Conservation (phyloP, 2,113 vertebrate genomes). For the Pseudopipra pipra region DNA sequence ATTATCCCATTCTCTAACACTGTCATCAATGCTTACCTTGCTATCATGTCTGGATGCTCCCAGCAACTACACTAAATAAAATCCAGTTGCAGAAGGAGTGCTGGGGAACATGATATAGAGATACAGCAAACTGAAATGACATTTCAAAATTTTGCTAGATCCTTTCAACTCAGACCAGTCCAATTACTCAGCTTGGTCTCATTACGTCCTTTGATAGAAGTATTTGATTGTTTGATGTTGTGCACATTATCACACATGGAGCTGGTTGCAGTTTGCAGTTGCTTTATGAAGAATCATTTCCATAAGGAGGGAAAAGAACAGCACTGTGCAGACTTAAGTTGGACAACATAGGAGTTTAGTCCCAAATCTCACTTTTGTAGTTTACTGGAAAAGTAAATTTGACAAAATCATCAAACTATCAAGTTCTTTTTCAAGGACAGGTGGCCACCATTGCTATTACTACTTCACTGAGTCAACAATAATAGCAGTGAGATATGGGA, state of each 20-base stretch:
- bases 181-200: conserved; percentile 22
- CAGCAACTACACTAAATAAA: conserved; percentile 17
- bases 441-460: not conserved
- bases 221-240: not conserved
- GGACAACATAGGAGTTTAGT: not conserved
- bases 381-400: not conserved
- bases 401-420: not conserved
- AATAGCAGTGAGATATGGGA: not conserved
- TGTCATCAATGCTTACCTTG: conserved; percentile 27
- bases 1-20: not conserved
- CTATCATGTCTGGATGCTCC: not conserved
- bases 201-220: conserved; percentile 4
- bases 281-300: conserved; percentile 4
- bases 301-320: not conserved
- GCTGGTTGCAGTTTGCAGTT: not conserved
- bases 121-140: not conserved
- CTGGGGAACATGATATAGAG: not conserved
- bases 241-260: not conserved
- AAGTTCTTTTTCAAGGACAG: not conserved
- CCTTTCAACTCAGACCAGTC: not conserved
- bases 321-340: not conserved
- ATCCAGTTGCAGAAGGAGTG: not conserved
- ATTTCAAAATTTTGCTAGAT: conserved; percentile 21
- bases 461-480: not conserved
- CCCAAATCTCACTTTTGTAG: not conserved